phyloP scores from a whole-genome alignment of 2,797 vertebrate genomes.

The Lycodopsis pacificus region DNA sequence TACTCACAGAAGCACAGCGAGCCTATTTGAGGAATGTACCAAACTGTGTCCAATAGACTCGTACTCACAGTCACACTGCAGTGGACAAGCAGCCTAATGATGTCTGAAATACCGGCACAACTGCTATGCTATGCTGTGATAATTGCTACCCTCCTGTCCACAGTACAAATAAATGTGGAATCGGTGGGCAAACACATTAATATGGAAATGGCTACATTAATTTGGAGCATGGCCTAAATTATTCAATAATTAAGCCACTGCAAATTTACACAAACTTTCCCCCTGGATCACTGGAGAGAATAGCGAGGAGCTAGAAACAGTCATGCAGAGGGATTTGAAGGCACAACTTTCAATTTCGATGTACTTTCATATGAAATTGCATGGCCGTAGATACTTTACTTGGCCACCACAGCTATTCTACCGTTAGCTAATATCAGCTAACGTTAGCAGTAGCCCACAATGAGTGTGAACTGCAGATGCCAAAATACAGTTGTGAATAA shows the following conservation, averaged over 20 bases:
- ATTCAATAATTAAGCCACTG: slow-evolving; percentile 87
- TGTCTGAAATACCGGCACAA: slow-evolving; percentile 78
- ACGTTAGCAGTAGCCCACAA: background rate
- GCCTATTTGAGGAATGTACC: slow-evolving; percentile 68
- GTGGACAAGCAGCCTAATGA: slow-evolving; percentile 80
- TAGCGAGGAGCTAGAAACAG: slow-evolving; percentile 62
- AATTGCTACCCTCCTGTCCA: slow-evolving; percentile 81
- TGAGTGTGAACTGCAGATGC: background rate
- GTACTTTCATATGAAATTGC: background rate
- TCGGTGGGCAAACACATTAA: slow-evolving; percentile 85
- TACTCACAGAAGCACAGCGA: slow-evolving; percentile 50
- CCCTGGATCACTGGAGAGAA: slow-evolving; percentile 77
- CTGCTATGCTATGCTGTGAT: slow-evolving; percentile 78
- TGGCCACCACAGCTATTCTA: background rate
- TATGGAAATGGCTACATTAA: slow-evolving; percentile 87
- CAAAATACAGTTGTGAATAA: slow-evolving; percentile 11
- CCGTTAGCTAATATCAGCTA: background rate
- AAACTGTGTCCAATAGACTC: slow-evolving; percentile 70
- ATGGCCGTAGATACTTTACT: background rate
- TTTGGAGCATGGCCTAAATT: slow-evolving; percentile 85
- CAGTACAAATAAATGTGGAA: slow-evolving; percentile 83
- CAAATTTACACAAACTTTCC: slow-evolving; percentile 86
- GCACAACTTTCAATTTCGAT: background rate
- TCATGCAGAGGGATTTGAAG: slow-evolving; percentile 65
- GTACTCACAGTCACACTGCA: slow-evolving; percentile 70